phyloP scores from a whole-genome alignment of 2,888 invertebrate genomes.

The Acanthopleura granulata region DNA sequence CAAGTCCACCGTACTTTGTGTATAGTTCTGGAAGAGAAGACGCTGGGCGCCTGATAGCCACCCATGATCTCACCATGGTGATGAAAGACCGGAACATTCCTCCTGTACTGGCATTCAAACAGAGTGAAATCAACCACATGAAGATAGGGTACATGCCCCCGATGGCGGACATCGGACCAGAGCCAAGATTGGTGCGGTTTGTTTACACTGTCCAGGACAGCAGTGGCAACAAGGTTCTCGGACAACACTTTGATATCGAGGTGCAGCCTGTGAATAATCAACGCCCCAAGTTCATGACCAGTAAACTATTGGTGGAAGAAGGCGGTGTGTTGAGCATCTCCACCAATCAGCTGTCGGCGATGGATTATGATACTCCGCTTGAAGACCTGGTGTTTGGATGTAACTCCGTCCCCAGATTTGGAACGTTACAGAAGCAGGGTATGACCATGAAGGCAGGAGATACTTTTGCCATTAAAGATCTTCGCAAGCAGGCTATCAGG shows the following conservation, averaged over 20 bases:
- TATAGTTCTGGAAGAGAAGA: slow-evolving; percentile 60
- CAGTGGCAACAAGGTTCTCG: slow-evolving; percentile 57
- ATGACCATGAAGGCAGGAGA: slow-evolving; percentile 56
- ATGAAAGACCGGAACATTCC: slow-evolving; percentile 50
- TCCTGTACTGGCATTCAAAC: slow-evolving; percentile 59
- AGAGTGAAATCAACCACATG: slow-evolving; percentile 65
- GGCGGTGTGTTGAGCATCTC: slow-evolving; percentile 65
- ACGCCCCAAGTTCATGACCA: slow-evolving; percentile 55
- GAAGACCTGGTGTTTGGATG: slow-evolving; percentile 59
- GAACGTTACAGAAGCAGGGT: slow-evolving; percentile 63
- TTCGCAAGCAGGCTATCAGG: slow-evolving; percentile 59
- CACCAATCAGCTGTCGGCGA: slow-evolving; percentile 63
- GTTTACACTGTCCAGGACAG: slow-evolving; percentile 64
- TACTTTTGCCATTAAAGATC: slow-evolving; percentile 57
- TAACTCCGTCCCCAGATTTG: slow-evolving; percentile 60
- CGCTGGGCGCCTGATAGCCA: slow-evolving; percentile 63
- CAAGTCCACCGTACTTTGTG: slow-evolving; percentile 64
- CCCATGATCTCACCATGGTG: slow-evolving; percentile 55
- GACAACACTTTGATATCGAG: slow-evolving; percentile 64
- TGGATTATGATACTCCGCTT: slow-evolving; percentile 63
- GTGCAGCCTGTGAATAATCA: slow-evolving; percentile 67
- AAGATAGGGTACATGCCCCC: slow-evolving; percentile 69
- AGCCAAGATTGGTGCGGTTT: slow-evolving; percentile 56
- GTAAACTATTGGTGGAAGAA: slow-evolving; percentile 62
- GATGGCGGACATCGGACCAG: slow-evolving; percentile 63